phyloP scores from a whole-genome alignment of 1,140 invertebrate species.

The Formica selysi region DNA sequence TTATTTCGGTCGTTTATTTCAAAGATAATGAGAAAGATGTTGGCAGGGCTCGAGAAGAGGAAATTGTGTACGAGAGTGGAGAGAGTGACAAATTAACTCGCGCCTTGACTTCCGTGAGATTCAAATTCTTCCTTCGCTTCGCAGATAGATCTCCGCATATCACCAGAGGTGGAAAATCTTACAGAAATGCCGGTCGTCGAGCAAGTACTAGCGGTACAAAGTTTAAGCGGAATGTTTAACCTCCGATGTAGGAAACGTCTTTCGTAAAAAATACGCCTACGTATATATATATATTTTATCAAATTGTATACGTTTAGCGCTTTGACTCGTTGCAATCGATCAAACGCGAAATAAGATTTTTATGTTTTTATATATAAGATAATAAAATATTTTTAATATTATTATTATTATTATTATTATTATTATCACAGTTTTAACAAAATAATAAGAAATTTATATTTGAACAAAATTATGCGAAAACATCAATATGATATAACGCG shows the following conservation, averaged over 20 bases:
- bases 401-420: too few species aligned
- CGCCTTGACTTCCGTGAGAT: slow-evolving; percentile 59
- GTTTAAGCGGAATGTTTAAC: slow-evolving; percentile 69
- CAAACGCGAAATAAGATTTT: neutral
- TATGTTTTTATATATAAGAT: too few species aligned
- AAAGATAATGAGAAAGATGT: slow-evolving; percentile 58
- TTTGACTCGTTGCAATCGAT: slow-evolving; percentile 23
- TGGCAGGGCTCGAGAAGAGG: slow-evolving; percentile 19
- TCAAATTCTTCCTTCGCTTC: slow-evolving; percentile 32
- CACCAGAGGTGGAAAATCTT: slow-evolving; percentile 54
- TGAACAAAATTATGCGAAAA: neutral
- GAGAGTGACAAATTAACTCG: slow-evolving; percentile 66
- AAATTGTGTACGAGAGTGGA: slow-evolving; percentile 27
- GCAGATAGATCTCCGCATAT: slow-evolving; percentile 23
- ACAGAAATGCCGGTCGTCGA: slow-evolving; percentile 62
- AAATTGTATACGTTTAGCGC: neutral
- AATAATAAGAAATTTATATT: too few species aligned
- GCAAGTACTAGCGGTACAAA: slow-evolving; percentile 42
- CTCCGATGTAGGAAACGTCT: slow-evolving; percentile 55
- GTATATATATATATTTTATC: neutral
- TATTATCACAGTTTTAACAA: too few species aligned
- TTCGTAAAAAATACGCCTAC: slow-evolving; percentile 20
- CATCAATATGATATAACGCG: slow-evolving; percentile 10
- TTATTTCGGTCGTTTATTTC: slow-evolving; percentile 60
- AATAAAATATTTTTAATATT: too few species aligned